phyloP scores from a whole-genome alignment of 2,113 vertebrate species.

The Hemiprocne comata region DNA sequence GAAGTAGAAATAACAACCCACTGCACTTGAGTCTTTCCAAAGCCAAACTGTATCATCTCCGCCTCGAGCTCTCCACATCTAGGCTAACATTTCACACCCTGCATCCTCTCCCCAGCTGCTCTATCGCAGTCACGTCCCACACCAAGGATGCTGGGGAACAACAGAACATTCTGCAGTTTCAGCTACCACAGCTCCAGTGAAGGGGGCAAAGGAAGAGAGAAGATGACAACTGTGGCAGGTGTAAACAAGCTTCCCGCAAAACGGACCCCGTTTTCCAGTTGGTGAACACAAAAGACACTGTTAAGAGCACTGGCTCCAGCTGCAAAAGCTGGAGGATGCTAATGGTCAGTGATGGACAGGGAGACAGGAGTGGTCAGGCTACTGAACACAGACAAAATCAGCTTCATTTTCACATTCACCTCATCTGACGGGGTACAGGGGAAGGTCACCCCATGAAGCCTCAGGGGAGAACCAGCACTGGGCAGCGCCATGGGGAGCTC shows the following conservation, averaged over 20 bases:
- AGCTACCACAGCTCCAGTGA: not conserved
- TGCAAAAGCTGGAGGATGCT: not conserved
- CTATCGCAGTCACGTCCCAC: not conserved
- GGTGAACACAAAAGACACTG: not conserved
- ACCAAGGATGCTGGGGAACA: not conserved
- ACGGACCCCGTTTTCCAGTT: not conserved
- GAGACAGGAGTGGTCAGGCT: not conserved
- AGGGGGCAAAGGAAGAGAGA: conserved; percentile 6
- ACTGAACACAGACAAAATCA: not conserved
- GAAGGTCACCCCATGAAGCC: not conserved
- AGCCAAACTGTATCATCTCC: not conserved
- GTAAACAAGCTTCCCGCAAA: not conserved
- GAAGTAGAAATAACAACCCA: not conserved
- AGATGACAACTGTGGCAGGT: not conserved
- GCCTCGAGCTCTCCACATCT: not conserved
- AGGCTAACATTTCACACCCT: not conserved
- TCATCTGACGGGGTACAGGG: not conserved
- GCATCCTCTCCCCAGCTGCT: not conserved
- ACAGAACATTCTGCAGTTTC: not conserved
- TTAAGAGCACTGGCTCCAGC: not conserved
- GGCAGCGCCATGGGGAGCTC: not conserved
- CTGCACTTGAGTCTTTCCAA: not conserved
- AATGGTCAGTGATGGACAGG: not conserved
- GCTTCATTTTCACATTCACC: not conserved
- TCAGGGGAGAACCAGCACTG: not conserved